phyloP scores from a whole-genome alignment of 2,888 invertebrate genomes.

The Scaptomyza polygonia region DNA sequence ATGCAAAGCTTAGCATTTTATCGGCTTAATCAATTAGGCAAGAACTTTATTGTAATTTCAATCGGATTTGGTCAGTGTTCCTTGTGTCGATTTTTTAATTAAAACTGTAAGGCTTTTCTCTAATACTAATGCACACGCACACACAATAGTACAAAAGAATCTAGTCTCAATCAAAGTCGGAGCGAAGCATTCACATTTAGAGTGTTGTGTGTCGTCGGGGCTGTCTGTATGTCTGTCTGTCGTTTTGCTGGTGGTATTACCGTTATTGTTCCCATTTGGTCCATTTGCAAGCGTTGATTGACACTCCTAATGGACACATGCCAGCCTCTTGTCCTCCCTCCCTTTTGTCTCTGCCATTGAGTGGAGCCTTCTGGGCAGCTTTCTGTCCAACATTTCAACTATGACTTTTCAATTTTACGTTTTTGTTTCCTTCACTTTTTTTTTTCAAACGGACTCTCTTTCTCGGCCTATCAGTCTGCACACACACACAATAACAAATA shows the following conservation, averaged over 20 bases:
- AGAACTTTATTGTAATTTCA: not conserved
- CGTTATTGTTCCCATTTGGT: constrained; percentile 7
- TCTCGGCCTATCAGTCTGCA: not conserved
- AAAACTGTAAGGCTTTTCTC: not conserved
- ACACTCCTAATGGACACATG: constrained; percentile 28
- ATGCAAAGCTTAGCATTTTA: not conserved
- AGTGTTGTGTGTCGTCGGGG: not conserved
- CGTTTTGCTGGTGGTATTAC: not conserved
- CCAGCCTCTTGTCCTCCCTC: not conserved
- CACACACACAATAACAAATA: not conserved
- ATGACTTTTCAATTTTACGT: constrained; percentile 48
- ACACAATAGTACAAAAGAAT: not conserved
- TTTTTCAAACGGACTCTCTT: not conserved
- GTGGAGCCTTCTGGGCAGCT: not conserved
- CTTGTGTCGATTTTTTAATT: not conserved
- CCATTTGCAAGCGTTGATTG: constrained; percentile 22
- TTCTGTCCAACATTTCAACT: constrained; percentile 29
- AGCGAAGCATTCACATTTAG: not conserved
- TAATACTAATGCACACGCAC: not conserved
- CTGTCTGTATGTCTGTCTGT: constrained; percentile 6
- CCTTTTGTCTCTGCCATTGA: not conserved
- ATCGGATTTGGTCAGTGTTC: not conserved
- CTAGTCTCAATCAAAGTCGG: not conserved
- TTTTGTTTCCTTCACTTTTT: constrained; percentile 26
- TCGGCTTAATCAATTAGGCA: not conserved